Percentiles rank a stretch among this genome's conserved stretches.
These are phyloP conservation scores for Lucilia sericata DNA, from an alignment of 1,140 invertebrate species.

Conservation along the genomic window DNA sequence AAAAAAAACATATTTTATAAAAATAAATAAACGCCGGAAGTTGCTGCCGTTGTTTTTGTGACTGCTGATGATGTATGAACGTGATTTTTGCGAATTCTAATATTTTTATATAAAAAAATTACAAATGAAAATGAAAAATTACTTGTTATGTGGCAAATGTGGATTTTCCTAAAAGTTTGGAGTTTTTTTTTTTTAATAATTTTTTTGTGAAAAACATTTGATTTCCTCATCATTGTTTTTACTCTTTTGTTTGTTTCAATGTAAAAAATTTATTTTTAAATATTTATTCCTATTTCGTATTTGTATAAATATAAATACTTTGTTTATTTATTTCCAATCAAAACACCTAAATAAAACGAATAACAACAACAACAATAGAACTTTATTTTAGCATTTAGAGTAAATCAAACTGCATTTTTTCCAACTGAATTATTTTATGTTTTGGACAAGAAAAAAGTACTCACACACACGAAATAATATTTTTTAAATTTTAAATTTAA, in stretches of 20 bases:
- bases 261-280: slow-evolving; percentile 11
- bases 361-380: neutral
- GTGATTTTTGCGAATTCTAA: slow-evolving; percentile 37
- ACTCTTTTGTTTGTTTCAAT: neutral
- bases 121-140: slow-evolving; percentile 41
- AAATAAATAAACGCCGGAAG: slow-evolving; percentile 39
- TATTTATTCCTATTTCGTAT: slow-evolving; percentile 1
- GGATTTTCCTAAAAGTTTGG: slow-evolving; percentile 40
- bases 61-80: slow-evolving; percentile 46
- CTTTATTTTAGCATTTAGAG: neutral
- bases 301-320: neutral
- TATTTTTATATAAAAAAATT: slow-evolving; percentile 33
- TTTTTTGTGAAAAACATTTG: neutral
- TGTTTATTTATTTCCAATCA: neutral
- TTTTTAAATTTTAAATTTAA: neutral
- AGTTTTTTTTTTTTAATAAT: slow-evolving; percentile 44
- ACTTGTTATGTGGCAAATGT: slow-evolving; percentile 46
- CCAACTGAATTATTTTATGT: neutral
- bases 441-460: too few species aligned
- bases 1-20: slow-evolving; percentile 15
- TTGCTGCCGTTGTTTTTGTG: slow-evolving; percentile 44
- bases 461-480: neutral
- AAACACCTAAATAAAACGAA: neutral
- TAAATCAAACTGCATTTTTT: slow-evolving; percentile 26
- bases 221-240: neutral